Base-by-base conservation (phyloP, 2,888 invertebrate species). In the Hyposoter dolosus region DNA sequence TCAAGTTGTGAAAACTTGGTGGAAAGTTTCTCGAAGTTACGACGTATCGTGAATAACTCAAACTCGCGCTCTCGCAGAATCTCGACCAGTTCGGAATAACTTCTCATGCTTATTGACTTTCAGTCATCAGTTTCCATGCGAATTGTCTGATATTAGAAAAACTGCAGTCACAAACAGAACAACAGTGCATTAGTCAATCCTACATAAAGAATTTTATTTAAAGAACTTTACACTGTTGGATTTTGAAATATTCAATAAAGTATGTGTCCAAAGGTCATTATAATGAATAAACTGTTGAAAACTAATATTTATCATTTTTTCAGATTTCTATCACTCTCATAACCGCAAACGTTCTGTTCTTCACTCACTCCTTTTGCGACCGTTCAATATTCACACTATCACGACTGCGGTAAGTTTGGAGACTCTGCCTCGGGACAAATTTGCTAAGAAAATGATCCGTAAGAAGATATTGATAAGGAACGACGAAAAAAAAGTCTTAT, bases 1-100 rank as follows among this genome's bases (percentile, higher is more conserved):
- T 92, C 91, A 56, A 90, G 89, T 83, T 90, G 89, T 47, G 86
- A 83, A 82, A 92, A 92, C 88, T 91, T 92, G 60, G 78, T 78
- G 47, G 86, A 82, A 43, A 92, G 89, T 89, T 91, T 88, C 28
- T 72, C 78, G 35, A 90, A 90, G 81, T 88, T 90, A 32, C 81
- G 85, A 68, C 88, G 90, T 81, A 91, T 88, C 85, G 89, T 88
- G 66, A 82, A 84, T 72, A 89, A 83, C 85, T 91, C 90, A 72
- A 82, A 81, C 83, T 91, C 90, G 79, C 77, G 89, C 43, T 86
- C 87, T 80, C 82, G 79, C 12, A 80, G 81, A 53, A 75, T 78
- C 53, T 86, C 77, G 53, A 81, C 50, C 32, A 78, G 77, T n/a
- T 63, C 68, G 53, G 50, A 43, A 74, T 81, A 40, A 28, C 43